Conservation (phyloP, 2,797 vertebrate genomes). For the Kryptolebias ocellatus region DNA sequence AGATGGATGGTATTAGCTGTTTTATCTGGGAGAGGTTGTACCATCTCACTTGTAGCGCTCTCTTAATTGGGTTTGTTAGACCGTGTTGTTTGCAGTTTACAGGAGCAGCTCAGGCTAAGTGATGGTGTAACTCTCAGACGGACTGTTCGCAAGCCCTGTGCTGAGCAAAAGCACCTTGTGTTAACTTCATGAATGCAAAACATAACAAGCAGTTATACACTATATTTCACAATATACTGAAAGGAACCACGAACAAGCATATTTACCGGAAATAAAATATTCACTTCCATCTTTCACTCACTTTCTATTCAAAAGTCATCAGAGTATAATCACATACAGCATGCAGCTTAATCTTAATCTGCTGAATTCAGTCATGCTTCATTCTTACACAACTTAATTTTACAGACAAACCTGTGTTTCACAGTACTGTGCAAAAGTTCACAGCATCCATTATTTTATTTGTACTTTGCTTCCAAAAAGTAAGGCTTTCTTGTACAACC, state of each 20-base stretch:
- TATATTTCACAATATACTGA: too few relatives aligned
- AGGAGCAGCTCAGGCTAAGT: constrained; percentile 3
- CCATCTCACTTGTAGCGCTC: constrained; percentile 18
- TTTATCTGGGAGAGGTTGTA: constrained; percentile 42
- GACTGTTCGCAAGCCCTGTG: background rate
- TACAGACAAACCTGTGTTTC: background rate
- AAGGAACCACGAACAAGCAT: too few relatives aligned
- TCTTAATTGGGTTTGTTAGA: constrained; percentile 19
- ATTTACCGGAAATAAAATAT: too few relatives aligned
- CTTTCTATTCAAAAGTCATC: background rate
- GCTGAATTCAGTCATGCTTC: background rate
- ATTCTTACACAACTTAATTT: constrained; percentile 5
- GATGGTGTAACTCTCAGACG: background rate
- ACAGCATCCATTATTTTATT: too few relatives aligned
- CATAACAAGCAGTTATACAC: too few relatives aligned
- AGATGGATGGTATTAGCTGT: constrained; percentile 46
- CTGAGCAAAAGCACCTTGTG: too few relatives aligned
- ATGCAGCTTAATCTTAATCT: constrained; percentile 16
- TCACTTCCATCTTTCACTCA: too few relatives aligned
- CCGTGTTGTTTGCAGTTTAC: background rate
- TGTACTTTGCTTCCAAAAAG: too few relatives aligned
- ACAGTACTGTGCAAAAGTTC: too few relatives aligned
- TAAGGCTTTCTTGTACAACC: too few relatives aligned
- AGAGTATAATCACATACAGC: constrained; percentile 8
- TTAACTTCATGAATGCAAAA: too few relatives aligned